phyloP scores from a whole-genome alignment of 2,888 invertebrate species.

The Sussaba pulchella region DNA sequence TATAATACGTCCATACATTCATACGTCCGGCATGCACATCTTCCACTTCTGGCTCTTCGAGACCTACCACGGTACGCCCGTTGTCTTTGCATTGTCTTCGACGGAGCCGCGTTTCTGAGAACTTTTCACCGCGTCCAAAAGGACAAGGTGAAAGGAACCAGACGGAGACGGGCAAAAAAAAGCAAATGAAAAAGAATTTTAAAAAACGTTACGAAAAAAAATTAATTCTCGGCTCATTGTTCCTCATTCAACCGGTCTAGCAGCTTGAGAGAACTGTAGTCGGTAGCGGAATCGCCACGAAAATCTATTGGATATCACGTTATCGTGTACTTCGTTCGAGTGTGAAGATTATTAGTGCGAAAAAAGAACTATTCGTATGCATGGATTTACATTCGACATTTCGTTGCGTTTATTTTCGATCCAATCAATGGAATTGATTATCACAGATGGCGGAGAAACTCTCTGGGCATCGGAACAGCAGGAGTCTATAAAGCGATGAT shows the following conservation, averaged over 20 bases:
- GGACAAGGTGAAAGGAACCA: slow-evolving; percentile 19
- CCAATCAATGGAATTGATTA: not conserved
- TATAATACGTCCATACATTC: slow-evolving; percentile 50
- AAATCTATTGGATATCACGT: slow-evolving; percentile 3
- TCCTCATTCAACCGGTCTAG: slow-evolving; percentile 31
- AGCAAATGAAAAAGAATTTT: not conserved
- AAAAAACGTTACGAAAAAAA: slow-evolving; percentile 20
- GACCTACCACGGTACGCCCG: not conserved
- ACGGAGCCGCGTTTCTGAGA: slow-evolving; percentile 25
- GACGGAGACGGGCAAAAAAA: slow-evolving; percentile 5
- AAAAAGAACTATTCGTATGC: too few species aligned
- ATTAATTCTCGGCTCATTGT: slow-evolving; percentile 44
- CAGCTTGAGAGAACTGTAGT: not conserved
- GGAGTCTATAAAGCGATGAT: slow-evolving; percentile 31
- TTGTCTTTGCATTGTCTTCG: slow-evolving; percentile 48
- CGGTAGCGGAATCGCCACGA: slow-evolving; percentile 9
- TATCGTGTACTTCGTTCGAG: not conserved
- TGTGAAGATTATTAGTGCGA: too few species aligned
- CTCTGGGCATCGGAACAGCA: not conserved
- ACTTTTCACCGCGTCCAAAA: slow-evolving; percentile 16
- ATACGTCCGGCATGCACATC: slow-evolving; percentile 22
- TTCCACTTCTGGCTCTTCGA: slow-evolving; percentile 9
- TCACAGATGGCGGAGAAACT: not conserved
- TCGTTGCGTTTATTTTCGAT: not conserved
- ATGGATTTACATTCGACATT: not conserved